Evolutionary conservation across 2,797 vertebrate species (phyloP), one percentile per base, ranked within the genome.

Genomic region (Periparus ater): DNA sequence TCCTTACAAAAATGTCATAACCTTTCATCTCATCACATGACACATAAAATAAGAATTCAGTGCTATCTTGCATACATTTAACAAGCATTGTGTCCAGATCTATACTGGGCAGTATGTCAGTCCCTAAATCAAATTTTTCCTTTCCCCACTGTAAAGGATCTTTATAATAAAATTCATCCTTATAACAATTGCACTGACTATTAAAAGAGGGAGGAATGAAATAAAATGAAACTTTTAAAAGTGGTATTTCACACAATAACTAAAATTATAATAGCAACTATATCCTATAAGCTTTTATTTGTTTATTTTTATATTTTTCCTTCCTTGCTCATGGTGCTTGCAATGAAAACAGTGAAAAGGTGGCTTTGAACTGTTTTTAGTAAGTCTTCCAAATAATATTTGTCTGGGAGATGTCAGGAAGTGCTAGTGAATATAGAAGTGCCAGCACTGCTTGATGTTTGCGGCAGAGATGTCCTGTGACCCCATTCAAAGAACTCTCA

Each of bases 1-100:
- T 61, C 62, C 54, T 62, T 58, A 84, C n/a, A 78, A 45, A 96
- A 92, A 89, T 75, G 74, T 78, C 68, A 71, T 72, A 87, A 92
- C 57, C 51, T 94, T 92, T 92, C 42, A 57, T 92, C 50, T 91
- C 55, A 93, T 38, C 72, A 77, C 27, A 48, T 30, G 40, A 82
- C 25, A 87, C 36, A 54, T 48, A 82, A 74, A 95, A 13, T 21
- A 84, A 72, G 45, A 80, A 89, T 68, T 72, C 62, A 83, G 50
- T 67, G 58, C 8, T 45, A 51, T 57, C 51, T 36, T 82, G n/a
- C 45, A 77, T 15, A 68, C 4, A 40, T 50, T 88, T 87, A 61
- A 85, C 22, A 89, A 83, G 44, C 40, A 42, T 22, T 72, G 53
- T 54, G 85, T 48, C 40, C 29, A 76, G 58, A 86, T 50, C 70